Evolutionary conservation across 2,113 vertebrate species (phyloP), one percentile per base, ranked within the genome.

Genomic region (Perccottus glenii): DNA sequence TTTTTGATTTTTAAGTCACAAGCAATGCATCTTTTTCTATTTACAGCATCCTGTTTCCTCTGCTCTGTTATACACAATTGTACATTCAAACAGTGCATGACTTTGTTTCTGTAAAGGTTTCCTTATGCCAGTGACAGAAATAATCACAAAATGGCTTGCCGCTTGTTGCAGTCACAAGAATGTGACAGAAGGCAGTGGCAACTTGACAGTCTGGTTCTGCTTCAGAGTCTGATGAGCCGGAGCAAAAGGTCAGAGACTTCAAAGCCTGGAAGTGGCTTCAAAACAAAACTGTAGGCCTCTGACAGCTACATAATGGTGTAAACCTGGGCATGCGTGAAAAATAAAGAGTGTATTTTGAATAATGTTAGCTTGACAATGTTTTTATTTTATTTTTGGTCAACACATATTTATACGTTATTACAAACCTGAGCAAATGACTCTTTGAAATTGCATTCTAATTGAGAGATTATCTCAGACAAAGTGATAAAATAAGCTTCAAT

Each of bases 241-340:
- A 85, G 69, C 79, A 70, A 87, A 90, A 90, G 89, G 89, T 90
- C 87, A 88, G 57, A 44, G 59, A 81, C 89, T 84, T 92, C 86
- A 92, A 87, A 90, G 83, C 69, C 58, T 74, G 64, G 55, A 33
- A 86, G 83, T 75, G 38, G 78, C 78, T 77, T 91, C 82, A 81
- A 68, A 84, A 85, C 70, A 65, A 42, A 56, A 56, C 77, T 60
- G 47, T 0, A n/a, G 69, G 70, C 65, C 67, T 81, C 62, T 83
- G 85, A 87, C 84, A 82, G 75, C 80, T 70, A 53, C 67, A 81
- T 72, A 42, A 67, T 64, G 43, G 67, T 46, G 45, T 74, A 16
- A 60, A 68, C 47, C 27, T 68, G 38, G 5, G 27, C 53, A 46
- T 38, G 40, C 45, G 11, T 45, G 9, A 45, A 38, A 67, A 67